Evolutionary conservation across 2,888 invertebrate genomes (phyloP).

Genomic region (Minunthozetes semirufus): DNA sequence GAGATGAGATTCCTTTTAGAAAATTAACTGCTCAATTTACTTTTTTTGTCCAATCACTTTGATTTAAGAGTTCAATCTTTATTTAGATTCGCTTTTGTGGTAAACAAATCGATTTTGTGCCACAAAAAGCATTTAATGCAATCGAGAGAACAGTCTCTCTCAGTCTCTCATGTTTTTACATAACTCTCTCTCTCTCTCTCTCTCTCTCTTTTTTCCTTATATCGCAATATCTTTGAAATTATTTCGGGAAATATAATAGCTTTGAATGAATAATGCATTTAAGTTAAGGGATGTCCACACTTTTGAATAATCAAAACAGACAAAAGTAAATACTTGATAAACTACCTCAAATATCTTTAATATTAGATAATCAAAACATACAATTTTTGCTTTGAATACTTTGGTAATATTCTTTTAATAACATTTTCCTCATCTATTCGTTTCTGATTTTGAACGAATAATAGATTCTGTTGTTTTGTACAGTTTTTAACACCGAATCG

Average conservation of each 20-base stretch:
- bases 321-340: neutral
- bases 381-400: too few species aligned
- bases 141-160: neutral
- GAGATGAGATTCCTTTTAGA: neutral
- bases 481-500: too few species aligned
- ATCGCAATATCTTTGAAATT: neutral
- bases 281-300: neutral
- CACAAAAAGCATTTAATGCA: neutral
- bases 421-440: too few species aligned
- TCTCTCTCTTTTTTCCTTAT: too few species aligned
- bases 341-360: too few species aligned
- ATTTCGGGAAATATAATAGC: neutral
- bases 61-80: too few species aligned
- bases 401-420: too few species aligned
- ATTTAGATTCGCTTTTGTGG: too few species aligned
- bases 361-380: too few species aligned
- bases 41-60: neutral
- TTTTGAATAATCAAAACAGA: neutral
- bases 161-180: neutral
- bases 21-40: neutral
- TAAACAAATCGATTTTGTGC: neutral
- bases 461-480: too few species aligned
- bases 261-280: constrained; percentile 10
- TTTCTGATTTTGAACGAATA: too few species aligned
- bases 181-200: neutral